Conservation (phyloP, 2,888 invertebrate species). For the Drosophila anceps region DNA sequence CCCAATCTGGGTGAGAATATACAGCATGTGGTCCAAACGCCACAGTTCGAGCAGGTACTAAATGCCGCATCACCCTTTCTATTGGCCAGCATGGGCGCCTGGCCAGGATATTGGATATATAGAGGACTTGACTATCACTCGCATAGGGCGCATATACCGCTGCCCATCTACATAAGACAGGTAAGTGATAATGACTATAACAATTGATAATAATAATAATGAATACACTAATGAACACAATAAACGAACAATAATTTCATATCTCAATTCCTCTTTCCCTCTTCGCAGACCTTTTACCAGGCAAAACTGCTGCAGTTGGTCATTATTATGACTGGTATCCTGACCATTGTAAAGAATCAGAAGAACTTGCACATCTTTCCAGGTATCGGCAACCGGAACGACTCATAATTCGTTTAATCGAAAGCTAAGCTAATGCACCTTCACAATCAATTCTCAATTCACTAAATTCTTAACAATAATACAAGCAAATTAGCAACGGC, state of each 20-base stretch:
- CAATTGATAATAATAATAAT: neutral
- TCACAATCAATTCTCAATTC: neutral
- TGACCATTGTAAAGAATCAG: constrained; percentile 47
- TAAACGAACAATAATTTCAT: neutral
- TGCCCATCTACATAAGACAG: constrained; percentile 72
- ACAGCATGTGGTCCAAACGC: constrained; percentile 56
- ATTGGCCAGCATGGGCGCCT: constrained; percentile 64
- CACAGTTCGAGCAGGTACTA: constrained; percentile 52
- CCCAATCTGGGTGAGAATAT: constrained; percentile 71
- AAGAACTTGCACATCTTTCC: constrained; percentile 15
- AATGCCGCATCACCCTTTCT: constrained; percentile 63
- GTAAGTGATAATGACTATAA: constrained; percentile 16
- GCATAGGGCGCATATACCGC: constrained; percentile 56
- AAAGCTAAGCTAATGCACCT: neutral
- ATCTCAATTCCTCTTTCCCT: neutral
- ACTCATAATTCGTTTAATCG: constrained; percentile 1
- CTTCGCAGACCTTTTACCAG: constrained; percentile 70
- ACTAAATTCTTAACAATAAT: constrained; percentile 10
- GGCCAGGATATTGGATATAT: constrained; percentile 75
- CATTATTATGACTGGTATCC: constrained; percentile 67
- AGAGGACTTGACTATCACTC: constrained; percentile 71
- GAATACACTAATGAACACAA: neutral
- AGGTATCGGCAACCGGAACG: neutral
- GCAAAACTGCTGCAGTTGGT: constrained; percentile 70
- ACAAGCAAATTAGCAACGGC: neutral